Percentiles rank a stretch among this genome's conserved stretches.
These are phyloP conservation scores for Entelurus aequoreus DNA, from an alignment of 2,113 vertebrate genomes.

Conservation along the genomic window DNA sequence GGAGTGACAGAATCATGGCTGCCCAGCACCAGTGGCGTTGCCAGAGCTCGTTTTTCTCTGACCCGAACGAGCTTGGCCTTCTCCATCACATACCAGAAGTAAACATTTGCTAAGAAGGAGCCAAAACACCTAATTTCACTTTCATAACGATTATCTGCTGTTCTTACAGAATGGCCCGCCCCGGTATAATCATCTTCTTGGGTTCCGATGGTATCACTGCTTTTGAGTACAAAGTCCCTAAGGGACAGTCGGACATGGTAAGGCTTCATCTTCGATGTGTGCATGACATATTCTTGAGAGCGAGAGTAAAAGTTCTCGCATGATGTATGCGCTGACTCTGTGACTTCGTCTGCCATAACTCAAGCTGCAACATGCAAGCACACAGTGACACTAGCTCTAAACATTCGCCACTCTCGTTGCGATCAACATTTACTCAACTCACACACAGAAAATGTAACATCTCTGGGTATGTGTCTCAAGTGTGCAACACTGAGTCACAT, in stretches of 20 bases:
- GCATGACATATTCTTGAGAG: slow-evolving; percentile 8
- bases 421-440: slow-evolving; percentile 8
- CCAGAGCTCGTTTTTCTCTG: slow-evolving; percentile 83
- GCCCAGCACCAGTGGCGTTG: slow-evolving; percentile 79
- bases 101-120: slow-evolving; percentile 9
- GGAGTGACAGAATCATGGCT: slow-evolving; percentile 62
- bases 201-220: slow-evolving; percentile 72
- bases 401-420: slow-evolving; percentile 18
- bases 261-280: slow-evolving; percentile 39
- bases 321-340: slow-evolving; percentile 21
- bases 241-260: slow-evolving; percentile 75
- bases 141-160: not conserved
- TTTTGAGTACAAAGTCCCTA: slow-evolving; percentile 79
- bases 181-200: slow-evolving; percentile 73
- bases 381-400: slow-evolving; percentile 23
- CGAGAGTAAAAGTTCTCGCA: not conserved
- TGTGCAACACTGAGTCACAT: not conserved
- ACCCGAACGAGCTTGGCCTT: slow-evolving; percentile 83
- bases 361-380: slow-evolving; percentile 29
- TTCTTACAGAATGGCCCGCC: slow-evolving; percentile 71
- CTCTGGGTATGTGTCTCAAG: not conserved
- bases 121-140: not conserved
- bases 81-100: slow-evolving; percentile 88
- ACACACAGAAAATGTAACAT: not conserved
- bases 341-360: slow-evolving; percentile 43